Base-by-base conservation (phyloP, 1,140 invertebrate species). In the Panagrolaimus sp. region DNA sequence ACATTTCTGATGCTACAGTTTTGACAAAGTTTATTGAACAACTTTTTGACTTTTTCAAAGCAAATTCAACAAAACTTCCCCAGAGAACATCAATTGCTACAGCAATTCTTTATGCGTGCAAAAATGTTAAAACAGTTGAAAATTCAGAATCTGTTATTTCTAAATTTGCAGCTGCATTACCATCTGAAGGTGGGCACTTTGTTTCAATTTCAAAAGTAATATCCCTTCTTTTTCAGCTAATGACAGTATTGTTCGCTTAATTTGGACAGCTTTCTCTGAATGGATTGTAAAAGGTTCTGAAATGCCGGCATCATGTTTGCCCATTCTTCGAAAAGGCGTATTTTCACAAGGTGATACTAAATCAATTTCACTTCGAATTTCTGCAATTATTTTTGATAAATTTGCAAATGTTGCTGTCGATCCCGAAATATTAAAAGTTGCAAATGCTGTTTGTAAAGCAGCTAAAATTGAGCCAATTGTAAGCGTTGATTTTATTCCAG, bases 401-500 rank as follows among this genome's bases (percentile, higher is more conserved):
- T 57, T 57, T 20, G 11, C 14, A 14, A 57, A 27, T 20, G n/a
- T 57, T 5, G 20, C 51, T 13, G 51, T 57, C 20, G 51, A 57
- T 57, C 20, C 13, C 1, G n/a, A 13, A 25, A 57, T 57, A 20
- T 57, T 57, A 27, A 57, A 57, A 27, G 51, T 8, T 23, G 51
- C 51, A 1, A 4, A 4, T 13, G 51, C 11, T 8, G 51, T 57
- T 57, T 57, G 51, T 27, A 27, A 20, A 25, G 51, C 51, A 4
- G 51, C 51, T 1, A 57, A 57, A 57, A 25, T 16, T 16, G 51
- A 57, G 51, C 51, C 20, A 3, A 57, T 27, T 4, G 51, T 57
- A 20, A 20, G 27, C 16, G 51, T 57, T 57, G 51, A 57, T 20
- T 57, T 57, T 27, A 57, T 57, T 57, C 51, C 51, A 16, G 14